A percentile compares a stretch with the other conserved stretches of the same genome.
Evolutionary conservation across 35 echinoderm and acorn worm genomes (phyloP).

Genomic region (Strongylocentrotus purpuratus): DNA sequence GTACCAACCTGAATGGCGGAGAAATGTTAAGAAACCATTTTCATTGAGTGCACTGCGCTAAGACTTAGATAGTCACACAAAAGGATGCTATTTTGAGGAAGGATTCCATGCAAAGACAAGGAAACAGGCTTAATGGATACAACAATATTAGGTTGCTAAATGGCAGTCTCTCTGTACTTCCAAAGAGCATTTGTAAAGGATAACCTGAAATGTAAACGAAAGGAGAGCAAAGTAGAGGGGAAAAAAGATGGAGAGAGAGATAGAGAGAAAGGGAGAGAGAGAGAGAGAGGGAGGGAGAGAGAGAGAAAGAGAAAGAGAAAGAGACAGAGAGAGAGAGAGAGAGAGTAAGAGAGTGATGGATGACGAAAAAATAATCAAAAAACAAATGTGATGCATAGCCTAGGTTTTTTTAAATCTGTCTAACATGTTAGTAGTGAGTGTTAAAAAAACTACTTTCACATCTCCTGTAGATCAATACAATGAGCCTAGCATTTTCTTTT

Average conservation of each 20-base stretch:
- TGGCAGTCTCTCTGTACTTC: background rate
- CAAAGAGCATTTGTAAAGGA: background rate
- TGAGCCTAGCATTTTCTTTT: background rate
- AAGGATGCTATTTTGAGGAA: background rate
- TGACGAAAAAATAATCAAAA: no score
- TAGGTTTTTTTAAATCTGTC: no score
- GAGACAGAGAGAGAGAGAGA: no score
- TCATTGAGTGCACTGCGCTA: background rate
- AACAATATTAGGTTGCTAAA: background rate
- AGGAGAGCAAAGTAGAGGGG: no score
- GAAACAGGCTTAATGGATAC: background rate
- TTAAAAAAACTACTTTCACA: background rate
- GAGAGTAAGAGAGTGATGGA: no score
- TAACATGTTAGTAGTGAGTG: no score
- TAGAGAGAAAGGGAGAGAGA: no score
- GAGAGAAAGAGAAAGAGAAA: no score
- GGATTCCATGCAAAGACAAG: background rate
- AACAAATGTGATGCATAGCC: no score
- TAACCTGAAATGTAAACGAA: no score
- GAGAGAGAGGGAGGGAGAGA: no score
- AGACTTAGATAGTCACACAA: background rate
- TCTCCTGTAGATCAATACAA: background rate
- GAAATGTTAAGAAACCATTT: background rate
- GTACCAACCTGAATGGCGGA: slow-evolving; percentile 54
- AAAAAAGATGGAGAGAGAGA: no score